These are phyloP conservation scores for Microctenopoma stevenorrisi DNA, from an alignment of 2,797 vertebrate genomes.

Conservation along the genomic window DNA sequence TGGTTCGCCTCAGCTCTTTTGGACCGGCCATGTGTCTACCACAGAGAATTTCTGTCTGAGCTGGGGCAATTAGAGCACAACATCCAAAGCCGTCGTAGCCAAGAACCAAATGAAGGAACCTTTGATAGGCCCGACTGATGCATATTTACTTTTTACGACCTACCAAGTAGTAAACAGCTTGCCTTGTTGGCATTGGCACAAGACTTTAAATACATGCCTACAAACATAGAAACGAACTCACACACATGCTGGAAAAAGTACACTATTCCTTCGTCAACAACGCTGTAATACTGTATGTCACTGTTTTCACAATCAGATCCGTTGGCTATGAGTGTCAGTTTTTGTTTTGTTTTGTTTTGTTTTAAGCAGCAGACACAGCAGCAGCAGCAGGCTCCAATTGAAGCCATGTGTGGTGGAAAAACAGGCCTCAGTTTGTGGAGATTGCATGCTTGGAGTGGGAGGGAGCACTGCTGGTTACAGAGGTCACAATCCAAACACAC, in stretches of 20 bases:
- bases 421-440: slow-evolving; percentile 77
- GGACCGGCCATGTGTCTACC: slow-evolving; percentile 56
- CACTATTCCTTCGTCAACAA: slow-evolving; percentile 3
- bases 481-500: slow-evolving; percentile 78
- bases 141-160: slow-evolving; percentile 83
- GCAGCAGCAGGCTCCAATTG: slow-evolving; percentile 74
- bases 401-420: slow-evolving; percentile 82
- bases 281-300: slow-evolving; percentile 31
- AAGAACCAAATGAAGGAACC: slow-evolving; percentile 73
- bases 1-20: slow-evolving; percentile 70
- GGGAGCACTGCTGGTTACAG: slow-evolving; percentile 71
- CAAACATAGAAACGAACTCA: slow-evolving; percentile 42
- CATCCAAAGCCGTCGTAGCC: slow-evolving; percentile 68
- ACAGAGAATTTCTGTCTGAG: slow-evolving; percentile 72
- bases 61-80: slow-evolving; percentile 70
- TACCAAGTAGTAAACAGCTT: slow-evolving; percentile 81
- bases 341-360: slow-evolving; percentile 22
- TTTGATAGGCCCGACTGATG: slow-evolving; percentile 77
- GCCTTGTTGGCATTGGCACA: slow-evolving; percentile 72
- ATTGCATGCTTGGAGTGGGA: slow-evolving; percentile 81
- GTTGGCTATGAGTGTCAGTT: slow-evolving; percentile 52
- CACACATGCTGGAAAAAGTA: slow-evolving; percentile 9
- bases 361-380: slow-evolving; percentile 67
- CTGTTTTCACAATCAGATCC: slow-evolving; percentile 76
- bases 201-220: slow-evolving; percentile 72